phyloP scores from a whole-genome alignment of 2,888 invertebrate genomes.

The Dusona sp. region DNA sequence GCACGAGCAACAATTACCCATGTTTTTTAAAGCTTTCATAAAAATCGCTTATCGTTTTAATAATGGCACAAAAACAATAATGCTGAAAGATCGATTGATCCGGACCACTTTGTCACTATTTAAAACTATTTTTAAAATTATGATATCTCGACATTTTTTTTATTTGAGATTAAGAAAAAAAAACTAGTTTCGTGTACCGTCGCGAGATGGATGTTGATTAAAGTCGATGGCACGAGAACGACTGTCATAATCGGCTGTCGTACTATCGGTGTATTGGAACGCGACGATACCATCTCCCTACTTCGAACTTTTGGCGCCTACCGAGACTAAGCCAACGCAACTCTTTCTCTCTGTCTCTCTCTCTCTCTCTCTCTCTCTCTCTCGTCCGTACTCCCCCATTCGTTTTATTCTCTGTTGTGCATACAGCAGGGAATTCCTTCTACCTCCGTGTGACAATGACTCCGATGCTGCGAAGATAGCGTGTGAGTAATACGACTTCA shows the following conservation, averaged over 20 bases:
- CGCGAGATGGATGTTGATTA: slow-evolving; percentile 53
- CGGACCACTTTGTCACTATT: slow-evolving; percentile 1
- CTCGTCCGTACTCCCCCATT: background rate
- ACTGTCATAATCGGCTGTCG: slow-evolving; percentile 74
- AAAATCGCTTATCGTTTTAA: background rate
- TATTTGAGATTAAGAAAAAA: slow-evolving; percentile 2
- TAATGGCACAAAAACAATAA: background rate
- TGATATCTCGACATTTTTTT: slow-evolving; percentile 27
- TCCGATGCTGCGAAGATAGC: slow-evolving; percentile 22
- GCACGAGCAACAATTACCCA: slow-evolving; percentile 81
- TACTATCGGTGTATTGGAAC: slow-evolving; percentile 65
- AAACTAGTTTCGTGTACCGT: background rate
- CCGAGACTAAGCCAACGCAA: slow-evolving; percentile 38
- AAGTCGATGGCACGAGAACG: slow-evolving; percentile 74
- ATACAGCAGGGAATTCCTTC: slow-evolving; percentile 34
- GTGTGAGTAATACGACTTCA: slow-evolving; percentile 24
- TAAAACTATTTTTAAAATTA: too few relatives aligned
- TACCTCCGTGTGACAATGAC: slow-evolving; percentile 40
- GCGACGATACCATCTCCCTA: slow-evolving; percentile 70
- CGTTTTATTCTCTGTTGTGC: slow-evolving; percentile 5
- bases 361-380: slow-evolving; percentile 9
- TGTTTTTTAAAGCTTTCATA: slow-evolving; percentile 63
- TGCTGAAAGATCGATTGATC: background rate
- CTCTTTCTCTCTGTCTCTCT: slow-evolving; percentile 34
- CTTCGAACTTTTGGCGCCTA: slow-evolving; percentile 74